Evolutionary conservation across 1,140 invertebrate species (phyloP), one percentile per base, ranked within the genome.

Genomic region (Diprion similis): DNA sequence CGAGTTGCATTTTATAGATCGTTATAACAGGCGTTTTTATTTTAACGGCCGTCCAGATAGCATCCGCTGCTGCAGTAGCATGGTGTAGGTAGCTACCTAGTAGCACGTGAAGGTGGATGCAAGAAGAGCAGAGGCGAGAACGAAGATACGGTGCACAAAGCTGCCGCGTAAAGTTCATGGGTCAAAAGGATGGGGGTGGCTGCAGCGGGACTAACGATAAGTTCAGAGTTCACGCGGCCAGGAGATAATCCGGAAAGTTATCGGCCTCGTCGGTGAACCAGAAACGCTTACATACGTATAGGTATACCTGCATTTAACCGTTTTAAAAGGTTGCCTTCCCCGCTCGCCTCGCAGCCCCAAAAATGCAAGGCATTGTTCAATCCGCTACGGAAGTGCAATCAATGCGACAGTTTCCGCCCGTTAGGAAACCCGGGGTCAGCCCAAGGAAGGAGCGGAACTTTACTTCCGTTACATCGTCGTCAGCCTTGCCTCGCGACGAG

Each of bases 131-230:
- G 64, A 48, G 19, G 65, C 73, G 48, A 37, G 47, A 48, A 45
- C 24, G 19, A 15, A 8, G 51, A n/a, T 59, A 1, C 24, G 51
- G 51, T 59, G 24, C 24, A 13, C 11, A 1, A 59, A 59, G 51
- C 51, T 59, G 51, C 8, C 51, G 51, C 0, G 24, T 37, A 59
- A 59, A 59, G 51, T 65, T 15, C 11, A 71, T 19, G 47, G 45
- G 70, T 47, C 45, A 71, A 51, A 69, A 48, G 47, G 70, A 71
- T 71, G 19, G 1, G 47, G n/a, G 18, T 45, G 68, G 66, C 66
- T 24, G 37, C 15, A 11, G 11, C 51, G 51, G 51, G 51, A 59
- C 51, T 59, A 59, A 59, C 51, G 51, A 59, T 59, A 59, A 59
- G 51, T 59, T 59, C 51, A 59, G 51, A 59, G 51, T 59, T 59